Percentiles rank a stretch among this genome's conserved stretches.
Evolutionary conservation across 2,113 vertebrate genomes (phyloP).

Genomic region (Trochalopteron elliotii): DNA sequence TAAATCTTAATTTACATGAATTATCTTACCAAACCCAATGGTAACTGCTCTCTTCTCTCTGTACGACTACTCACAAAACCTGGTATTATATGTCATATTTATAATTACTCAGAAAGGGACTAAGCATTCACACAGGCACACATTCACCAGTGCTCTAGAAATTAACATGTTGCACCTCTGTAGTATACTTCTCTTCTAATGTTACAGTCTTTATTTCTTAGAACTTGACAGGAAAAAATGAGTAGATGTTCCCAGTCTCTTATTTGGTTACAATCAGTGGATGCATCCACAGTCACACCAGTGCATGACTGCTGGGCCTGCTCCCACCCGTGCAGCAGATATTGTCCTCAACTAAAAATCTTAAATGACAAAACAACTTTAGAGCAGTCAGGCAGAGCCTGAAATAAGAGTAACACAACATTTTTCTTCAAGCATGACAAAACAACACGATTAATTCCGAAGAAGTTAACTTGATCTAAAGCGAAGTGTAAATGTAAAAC

Average conservation of each 20-base stretch:
- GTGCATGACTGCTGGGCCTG: rapidly evolving
- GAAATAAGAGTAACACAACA: background rate
- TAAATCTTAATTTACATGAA: background rate
- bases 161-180: background rate
- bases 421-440: background rate
- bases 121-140: background rate
- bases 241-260: background rate
- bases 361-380: background rate
- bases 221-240: background rate
- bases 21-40: background rate
- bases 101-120: background rate
- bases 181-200: background rate
- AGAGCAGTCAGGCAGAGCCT: background rate
- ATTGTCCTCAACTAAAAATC: background rate
- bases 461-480: background rate
- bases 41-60: background rate
- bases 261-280: background rate
- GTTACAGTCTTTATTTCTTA: background rate
- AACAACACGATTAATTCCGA: background rate
- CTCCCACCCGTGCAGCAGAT: background rate
- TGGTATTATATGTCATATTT: background rate
- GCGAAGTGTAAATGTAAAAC: background rate
- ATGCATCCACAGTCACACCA: background rate
- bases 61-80: background rate
- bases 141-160: background rate